Evolutionary conservation across 2,113 vertebrate genomes (phyloP), one percentile per base, ranked within the genome.

Genomic region (Recurvirostra avosetta): DNA sequence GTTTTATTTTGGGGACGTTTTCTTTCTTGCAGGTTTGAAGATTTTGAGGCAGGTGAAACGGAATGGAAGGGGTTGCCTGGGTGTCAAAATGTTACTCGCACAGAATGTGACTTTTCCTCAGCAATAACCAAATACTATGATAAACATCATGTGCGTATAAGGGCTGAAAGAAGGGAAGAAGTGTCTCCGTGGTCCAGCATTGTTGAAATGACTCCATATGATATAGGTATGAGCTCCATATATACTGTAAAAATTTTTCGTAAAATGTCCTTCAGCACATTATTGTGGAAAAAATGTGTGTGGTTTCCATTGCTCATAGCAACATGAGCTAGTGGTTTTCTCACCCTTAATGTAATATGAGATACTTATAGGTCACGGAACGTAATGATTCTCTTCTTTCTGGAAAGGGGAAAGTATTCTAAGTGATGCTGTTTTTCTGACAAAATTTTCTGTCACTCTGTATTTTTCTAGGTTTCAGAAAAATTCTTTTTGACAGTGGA

Each of bases 21-120:
- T 53, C 8, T 84, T 79, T 55, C n/a, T 79, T n/a, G 4, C 68
- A 96, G 91, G 66, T 15, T 50, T 79, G 82, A 70, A 45, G 47
- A 78, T 36, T 21, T 4, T 17, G 2, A 19, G 6, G 5, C 17
- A 58, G 4, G 30, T 6, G 12, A 4, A 82, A 56, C n/a, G 3
- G 84, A 62, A 18, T 98, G 98, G 98, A n/a, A 14, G 36, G 41
- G 86, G 61, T 45, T 98, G 74, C 76, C 93, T 6, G 96, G 87
- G 1, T 98, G 98, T 93, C 97, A 95, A 3, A 75, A 96, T 9
- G n/a, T 97, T 62, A 49, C 43, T 29, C 5, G 2, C 55, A 93
- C 15, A 0, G 9, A 66, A 34, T 98, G 98, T 63, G 55, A 93
- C 87, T 90, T 98, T 83, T 97, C 97, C 61, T 91, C 75, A 8